Conservation (phyloP, 2,113 vertebrate species). For the Paraplagusia blochii region DNA sequence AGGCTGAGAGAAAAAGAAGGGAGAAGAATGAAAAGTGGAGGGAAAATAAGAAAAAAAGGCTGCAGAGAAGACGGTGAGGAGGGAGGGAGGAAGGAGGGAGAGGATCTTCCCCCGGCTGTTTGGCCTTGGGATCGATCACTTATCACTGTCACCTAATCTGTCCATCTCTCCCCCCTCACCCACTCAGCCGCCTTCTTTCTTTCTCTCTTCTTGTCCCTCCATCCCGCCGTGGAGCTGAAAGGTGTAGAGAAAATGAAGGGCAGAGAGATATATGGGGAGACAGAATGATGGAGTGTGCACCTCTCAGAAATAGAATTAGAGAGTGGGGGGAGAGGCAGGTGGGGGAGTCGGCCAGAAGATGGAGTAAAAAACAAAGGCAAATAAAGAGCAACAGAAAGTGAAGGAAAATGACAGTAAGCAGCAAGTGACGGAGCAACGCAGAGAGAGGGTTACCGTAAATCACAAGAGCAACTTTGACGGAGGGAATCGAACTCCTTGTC, state of each 20-base stretch:
- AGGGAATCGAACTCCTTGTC: too few species aligned
- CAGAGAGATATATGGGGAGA: constrained; percentile 67
- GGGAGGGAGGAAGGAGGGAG: not conserved
- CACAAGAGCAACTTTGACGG: too few species aligned
- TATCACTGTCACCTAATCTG: constrained; percentile 75
- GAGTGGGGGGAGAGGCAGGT: constrained; percentile 35
- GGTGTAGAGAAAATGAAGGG: constrained; percentile 69
- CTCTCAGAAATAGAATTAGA: constrained; percentile 72
- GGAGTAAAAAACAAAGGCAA: constrained; percentile 63
- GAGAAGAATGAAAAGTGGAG: constrained; percentile 31
- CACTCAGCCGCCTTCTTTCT: constrained; percentile 3
- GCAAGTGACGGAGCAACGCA: constrained; percentile 28
- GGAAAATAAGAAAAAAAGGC: constrained; percentile 20
- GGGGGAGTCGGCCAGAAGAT: constrained; percentile 46
- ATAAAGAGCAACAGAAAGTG: constrained; percentile 59
- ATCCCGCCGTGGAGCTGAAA: constrained; percentile 42
- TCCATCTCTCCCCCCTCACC: constrained; percentile 52
- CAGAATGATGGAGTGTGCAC: constrained; percentile 70
- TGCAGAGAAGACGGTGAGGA: not conserved
- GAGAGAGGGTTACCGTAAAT: not conserved
- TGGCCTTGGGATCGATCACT: constrained; percentile 73
- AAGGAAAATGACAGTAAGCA: constrained; percentile 52
- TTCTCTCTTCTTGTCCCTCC: constrained; percentile 15
- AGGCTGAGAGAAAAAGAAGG: constrained; percentile 32
- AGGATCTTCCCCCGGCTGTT: constrained; percentile 49